phyloP scores from a whole-genome alignment of 2,888 invertebrate genomes.

The Cantharis lateralis region DNA sequence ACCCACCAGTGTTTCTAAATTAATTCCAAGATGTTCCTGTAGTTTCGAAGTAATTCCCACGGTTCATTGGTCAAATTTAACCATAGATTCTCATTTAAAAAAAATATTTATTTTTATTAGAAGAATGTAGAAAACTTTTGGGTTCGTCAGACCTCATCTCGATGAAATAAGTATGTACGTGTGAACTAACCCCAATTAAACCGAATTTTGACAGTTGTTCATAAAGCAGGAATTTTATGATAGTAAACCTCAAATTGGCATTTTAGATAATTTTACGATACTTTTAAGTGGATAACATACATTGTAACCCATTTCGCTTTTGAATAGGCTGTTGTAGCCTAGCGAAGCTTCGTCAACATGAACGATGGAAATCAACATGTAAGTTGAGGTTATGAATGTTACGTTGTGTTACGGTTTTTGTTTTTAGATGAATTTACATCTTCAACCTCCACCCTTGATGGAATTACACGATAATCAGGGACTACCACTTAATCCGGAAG shows the following conservation, averaged over 20 bases:
- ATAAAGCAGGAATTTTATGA: neutral
- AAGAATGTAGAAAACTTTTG: no score
- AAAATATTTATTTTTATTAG: no score
- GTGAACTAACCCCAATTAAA: neutral
- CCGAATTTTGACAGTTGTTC: neutral
- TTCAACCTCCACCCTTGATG: conserved; percentile 13
- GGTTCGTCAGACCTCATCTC: no score
- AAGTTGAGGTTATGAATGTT: neutral
- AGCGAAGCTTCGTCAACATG: neutral
- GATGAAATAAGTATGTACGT: no score
- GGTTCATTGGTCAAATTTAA: no score
- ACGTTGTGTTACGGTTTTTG: neutral
- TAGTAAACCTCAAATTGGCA: neutral
- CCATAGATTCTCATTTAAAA: no score
- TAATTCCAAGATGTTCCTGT: no score
- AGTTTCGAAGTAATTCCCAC: no score
- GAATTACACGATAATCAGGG: neutral
- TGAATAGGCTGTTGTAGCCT: neutral
- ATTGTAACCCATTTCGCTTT: neutral
- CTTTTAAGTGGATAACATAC: neutral
- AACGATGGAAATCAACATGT: conserved; percentile 13
- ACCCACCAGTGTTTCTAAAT: no score
- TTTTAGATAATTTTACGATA: neutral
- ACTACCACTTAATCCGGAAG: conserved; percentile 7
- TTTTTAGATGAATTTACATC: conserved; percentile 13